Percentiles rank a stretch among this genome's conserved stretches.
These are phyloP conservation scores for Plecturocebus donacophilus DNA, from an alignment of 2,113 vertebrate species.

Conservation along the genomic window DNA sequence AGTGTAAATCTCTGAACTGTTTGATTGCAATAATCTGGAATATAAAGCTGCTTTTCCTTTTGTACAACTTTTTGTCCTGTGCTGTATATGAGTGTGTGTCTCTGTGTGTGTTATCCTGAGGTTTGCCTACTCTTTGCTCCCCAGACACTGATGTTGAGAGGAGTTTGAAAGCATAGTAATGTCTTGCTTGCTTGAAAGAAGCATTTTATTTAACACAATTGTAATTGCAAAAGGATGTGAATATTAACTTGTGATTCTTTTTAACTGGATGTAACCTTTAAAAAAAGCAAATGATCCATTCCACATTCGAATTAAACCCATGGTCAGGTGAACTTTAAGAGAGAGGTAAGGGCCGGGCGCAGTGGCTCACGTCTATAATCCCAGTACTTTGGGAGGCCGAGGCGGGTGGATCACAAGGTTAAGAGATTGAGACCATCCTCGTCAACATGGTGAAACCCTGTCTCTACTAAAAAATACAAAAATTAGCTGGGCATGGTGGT, in stretches of 20 bases:
- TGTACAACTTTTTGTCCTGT: not conserved
- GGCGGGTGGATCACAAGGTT: too few species aligned
- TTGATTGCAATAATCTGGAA: not conserved
- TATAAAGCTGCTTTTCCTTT: not conserved
- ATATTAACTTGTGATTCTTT: not conserved
- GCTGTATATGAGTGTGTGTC: not conserved
- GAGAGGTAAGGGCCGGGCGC: too few species aligned
- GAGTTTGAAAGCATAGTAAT: not conserved
- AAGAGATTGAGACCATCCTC: too few species aligned
- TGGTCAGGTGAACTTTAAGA: not conserved
- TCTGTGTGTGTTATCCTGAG: not conserved
- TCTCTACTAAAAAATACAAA: too few species aligned
- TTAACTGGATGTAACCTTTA: not conserved
- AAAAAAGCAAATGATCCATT: slow-evolving; percentile 30
- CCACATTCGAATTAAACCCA: not conserved
- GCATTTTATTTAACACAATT: not conserved
- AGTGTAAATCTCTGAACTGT: not conserved
- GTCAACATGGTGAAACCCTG: too few species aligned
- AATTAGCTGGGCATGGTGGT: too few species aligned
- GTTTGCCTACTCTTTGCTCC: not conserved
- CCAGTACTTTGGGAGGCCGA: too few species aligned
- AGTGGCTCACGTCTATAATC: too few species aligned
- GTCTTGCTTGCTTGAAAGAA: not conserved
- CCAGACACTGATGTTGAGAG: not conserved
- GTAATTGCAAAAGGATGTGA: not conserved